phyloP scores from a whole-genome alignment of 1,140 invertebrate genomes.

The Drosophila arawakana region DNA sequence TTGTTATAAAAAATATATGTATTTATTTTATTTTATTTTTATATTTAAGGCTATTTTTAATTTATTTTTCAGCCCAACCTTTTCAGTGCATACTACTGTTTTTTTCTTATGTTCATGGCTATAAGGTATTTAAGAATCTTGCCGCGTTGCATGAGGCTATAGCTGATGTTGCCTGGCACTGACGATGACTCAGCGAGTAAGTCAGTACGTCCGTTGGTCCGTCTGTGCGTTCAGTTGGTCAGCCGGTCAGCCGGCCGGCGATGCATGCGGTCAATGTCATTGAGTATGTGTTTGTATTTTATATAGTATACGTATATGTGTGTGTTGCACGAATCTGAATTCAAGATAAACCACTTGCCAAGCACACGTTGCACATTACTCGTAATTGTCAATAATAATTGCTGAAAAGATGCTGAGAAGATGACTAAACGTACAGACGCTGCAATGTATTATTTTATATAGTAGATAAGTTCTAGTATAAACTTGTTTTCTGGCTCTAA shows the following conservation, averaged over 20 bases:
- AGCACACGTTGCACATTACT: constrained; percentile 62
- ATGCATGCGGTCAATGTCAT: constrained; percentile 74
- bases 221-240: neutral
- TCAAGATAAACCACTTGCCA: constrained; percentile 70
- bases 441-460: neutral
- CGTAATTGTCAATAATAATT: constrained; percentile 66
- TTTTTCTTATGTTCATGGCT: neutral
- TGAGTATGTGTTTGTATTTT: constrained; percentile 16
- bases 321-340: constrained; percentile 51
- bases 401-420: constrained; percentile 50
- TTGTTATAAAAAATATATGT: too few species aligned
- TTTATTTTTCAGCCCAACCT: too few species aligned
- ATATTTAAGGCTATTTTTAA: too few species aligned
- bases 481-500: neutral
- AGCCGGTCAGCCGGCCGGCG: constrained; percentile 60
- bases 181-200: constrained; percentile 64
- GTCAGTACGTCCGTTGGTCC: neutral
- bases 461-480: neutral
- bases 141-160: constrained; percentile 23
- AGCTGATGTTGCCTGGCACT: constrained; percentile 21
- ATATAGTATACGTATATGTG: neutral
- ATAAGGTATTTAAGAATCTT: constrained; percentile 17
- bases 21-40: too few species aligned
- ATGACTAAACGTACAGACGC: constrained; percentile 7
- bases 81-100: neutral